Evolutionary conservation across 2,888 invertebrate species (phyloP), one percentile per base, ranked within the genome.

Genomic region (Aphidius colemani): DNA sequence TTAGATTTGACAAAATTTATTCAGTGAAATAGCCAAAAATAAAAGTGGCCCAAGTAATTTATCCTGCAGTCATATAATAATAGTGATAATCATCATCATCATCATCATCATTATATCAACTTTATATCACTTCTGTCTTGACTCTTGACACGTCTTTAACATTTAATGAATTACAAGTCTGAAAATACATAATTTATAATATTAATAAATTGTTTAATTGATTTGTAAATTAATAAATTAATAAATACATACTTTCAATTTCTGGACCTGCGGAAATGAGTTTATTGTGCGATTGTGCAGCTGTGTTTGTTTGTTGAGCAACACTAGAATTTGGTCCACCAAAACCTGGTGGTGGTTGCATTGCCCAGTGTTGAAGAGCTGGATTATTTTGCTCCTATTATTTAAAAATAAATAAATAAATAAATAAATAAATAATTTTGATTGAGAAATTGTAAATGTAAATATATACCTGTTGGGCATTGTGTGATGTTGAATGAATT

Each of bases 261-360:
- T 82, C 82, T 67, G 81, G 79, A 63, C 79, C 80, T 66, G 81
- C 76, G 69, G 82, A 77, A 72, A 82, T 80, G 68, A 81, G 79
- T 73, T 82, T 81, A 70, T 77, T 80, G 78, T 81, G 82, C 76
- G 81, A 71, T 74, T 79, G 82, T 77, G 79, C 75, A 73, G 79
- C 73, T 78, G 80, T 76, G 74, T 73, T 79, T 59, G 77, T 71
- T 67, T 76, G 78, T 72, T 80, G 79, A 71, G 77, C 77, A 69
- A 81, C 66, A 71, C 79, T 77, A 66, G 77, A 77, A 62, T 77
- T 74, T 59, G 81, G 75, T 45, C 78, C 79, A 64, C 78, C 78
- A 64, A 82, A 82, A 45, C 82, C 82, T 30, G 82, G 82, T 50
- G 82, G 82, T 67, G 82, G 82, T 70, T 80, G 82, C 80, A 82